These are phyloP conservation scores for Xenentodon cancila DNA, from an alignment of 2,797 vertebrate species.

Conservation along the genomic window DNA sequence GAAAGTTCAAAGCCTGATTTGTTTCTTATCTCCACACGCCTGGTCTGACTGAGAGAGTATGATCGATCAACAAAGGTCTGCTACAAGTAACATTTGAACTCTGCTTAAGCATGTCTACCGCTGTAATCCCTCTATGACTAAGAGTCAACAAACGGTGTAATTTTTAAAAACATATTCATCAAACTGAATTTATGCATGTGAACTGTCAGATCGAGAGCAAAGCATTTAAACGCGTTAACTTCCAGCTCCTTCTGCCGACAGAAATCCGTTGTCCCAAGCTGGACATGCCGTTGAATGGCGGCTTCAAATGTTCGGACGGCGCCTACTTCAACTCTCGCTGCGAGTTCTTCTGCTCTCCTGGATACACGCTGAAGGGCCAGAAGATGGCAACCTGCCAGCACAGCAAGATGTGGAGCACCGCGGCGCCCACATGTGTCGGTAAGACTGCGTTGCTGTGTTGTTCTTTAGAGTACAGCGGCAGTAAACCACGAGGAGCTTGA, in stretches of 20 bases:
- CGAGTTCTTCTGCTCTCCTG: slow-evolving; percentile 93
- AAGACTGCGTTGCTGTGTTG: slow-evolving; percentile 55
- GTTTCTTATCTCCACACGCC: too few relatives aligned
- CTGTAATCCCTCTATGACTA: too few relatives aligned
- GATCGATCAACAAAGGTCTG: too few relatives aligned
- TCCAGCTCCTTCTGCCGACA: slow-evolving; percentile 64
- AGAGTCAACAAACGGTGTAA: too few relatives aligned
- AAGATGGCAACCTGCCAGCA: slow-evolving; percentile 88
- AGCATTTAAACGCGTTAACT: slow-evolving; percentile 1
- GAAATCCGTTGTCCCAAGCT: slow-evolving; percentile 92
- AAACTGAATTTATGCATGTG: too few relatives aligned
- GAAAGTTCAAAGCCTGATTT: too few relatives aligned
- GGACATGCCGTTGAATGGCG: slow-evolving; percentile 89
- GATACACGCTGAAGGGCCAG: slow-evolving; percentile 91
- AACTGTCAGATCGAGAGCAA: too few relatives aligned
- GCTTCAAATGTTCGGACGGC: slow-evolving; percentile 94
- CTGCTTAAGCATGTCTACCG: too few relatives aligned
- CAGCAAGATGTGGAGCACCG: slow-evolving; percentile 89
- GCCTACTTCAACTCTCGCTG: slow-evolving; percentile 96
- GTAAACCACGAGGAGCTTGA: too few relatives aligned
- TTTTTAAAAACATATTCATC: not conserved
- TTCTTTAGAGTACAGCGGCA: not conserved
- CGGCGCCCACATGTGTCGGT: slow-evolving; percentile 89
- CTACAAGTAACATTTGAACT: too few relatives aligned
- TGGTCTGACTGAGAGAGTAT: too few relatives aligned